Evolutionary conservation across 2,888 invertebrate species (phyloP).

Genomic region (Rapana venosa): DNA sequence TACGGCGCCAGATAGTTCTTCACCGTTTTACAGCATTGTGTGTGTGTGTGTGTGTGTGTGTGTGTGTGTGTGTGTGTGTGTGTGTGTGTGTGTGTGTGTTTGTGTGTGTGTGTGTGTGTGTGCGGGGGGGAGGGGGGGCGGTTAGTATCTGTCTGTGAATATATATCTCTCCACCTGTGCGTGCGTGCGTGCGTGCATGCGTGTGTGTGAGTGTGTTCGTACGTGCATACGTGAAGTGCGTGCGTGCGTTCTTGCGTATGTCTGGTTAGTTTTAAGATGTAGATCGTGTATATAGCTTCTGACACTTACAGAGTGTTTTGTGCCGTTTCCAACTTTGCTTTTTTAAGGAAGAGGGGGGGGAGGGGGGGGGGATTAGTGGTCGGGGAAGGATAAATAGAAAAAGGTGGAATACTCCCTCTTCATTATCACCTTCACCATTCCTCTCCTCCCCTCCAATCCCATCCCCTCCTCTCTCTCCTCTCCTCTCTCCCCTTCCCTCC

Average conservation of each 20-base stretch:
- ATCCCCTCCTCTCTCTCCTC: too few species aligned
- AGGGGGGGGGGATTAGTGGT: too few species aligned
- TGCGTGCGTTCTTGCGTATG: constrained; percentile 3
- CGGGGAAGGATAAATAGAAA: too few species aligned
- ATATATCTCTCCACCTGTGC: background rate
- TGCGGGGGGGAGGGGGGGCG: background rate
- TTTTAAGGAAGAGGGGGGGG: too few species aligned
- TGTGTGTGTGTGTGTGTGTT: too few species aligned
- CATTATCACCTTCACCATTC: too few species aligned
- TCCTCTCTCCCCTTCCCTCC: too few species aligned
- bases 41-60: background rate
- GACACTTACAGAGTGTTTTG: too few species aligned
- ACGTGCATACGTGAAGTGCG: background rate
- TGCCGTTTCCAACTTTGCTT: too few species aligned
- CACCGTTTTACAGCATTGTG: background rate
- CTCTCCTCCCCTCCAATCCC: too few species aligned
- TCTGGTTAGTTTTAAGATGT: background rate
- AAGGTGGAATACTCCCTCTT: too few species aligned
- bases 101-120: background rate
- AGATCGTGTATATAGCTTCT: too few species aligned
- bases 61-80: background rate
- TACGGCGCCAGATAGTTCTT: background rate
- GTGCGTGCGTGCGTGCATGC: background rate
- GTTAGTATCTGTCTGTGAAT: background rate
- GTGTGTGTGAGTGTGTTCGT: background rate